phyloP scores from a whole-genome alignment of 2,113 vertebrate genomes.

The Antechinus flavipes region DNA sequence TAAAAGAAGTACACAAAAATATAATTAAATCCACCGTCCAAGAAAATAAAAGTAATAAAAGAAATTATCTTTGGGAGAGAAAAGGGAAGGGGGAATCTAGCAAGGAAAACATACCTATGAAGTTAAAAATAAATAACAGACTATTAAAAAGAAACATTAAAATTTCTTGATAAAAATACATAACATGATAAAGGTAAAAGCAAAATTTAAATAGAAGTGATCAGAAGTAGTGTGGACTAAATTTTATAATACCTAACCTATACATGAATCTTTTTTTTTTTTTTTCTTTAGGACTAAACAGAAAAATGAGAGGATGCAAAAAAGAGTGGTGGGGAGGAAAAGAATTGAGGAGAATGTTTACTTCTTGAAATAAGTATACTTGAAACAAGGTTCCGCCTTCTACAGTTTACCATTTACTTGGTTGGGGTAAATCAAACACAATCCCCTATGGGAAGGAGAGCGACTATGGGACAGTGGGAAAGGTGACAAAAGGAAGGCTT shows the following conservation, averaged over 20 bases:
- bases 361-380: no score
- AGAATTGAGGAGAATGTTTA: background rate
- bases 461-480: no score
- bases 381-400: no score
- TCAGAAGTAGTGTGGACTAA: background rate
- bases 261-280: no score
- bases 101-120: background rate
- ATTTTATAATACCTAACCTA: no score
- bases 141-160: background rate
- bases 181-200: background rate
- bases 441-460: no score
- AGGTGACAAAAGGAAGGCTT: no score
- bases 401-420: no score
- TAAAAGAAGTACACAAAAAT: background rate
- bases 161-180: background rate
- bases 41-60: background rate
- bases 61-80: background rate
- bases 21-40: background rate
- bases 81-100: background rate
- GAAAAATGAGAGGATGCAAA: no score
- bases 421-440: no score
- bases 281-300: no score
- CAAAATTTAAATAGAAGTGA: background rate
- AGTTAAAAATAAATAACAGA: background rate
- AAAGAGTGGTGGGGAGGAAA: background rate